Conservation (phyloP, 2,888 invertebrate genomes). For the Tachina fera region DNA sequence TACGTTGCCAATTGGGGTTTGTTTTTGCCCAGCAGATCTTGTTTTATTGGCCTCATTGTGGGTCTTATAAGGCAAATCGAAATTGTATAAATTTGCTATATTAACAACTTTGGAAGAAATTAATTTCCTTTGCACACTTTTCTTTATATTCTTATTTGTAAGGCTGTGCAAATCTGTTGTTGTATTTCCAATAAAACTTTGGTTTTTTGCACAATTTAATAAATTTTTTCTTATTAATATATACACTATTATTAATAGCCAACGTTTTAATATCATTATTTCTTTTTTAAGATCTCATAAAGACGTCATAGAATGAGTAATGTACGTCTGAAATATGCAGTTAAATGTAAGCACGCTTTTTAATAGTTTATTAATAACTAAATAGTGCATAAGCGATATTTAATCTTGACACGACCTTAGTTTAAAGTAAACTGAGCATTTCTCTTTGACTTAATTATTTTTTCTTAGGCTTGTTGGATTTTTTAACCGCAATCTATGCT, state of each 20-base stretch:
- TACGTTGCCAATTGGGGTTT: background rate
- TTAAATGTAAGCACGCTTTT: slow-evolving; percentile 6
- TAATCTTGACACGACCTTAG: background rate
- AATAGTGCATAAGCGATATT: background rate
- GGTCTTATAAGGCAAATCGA: background rate
- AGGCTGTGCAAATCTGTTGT: background rate
- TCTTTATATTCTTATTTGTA: background rate
- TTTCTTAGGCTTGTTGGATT: background rate
- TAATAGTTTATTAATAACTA: no score
- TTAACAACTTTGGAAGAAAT: background rate
- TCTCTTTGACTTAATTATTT: background rate
- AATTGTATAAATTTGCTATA: slow-evolving; percentile 10
- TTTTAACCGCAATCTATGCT: background rate
- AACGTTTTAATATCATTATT: slow-evolving; percentile 16
- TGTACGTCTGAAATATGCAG: background rate
- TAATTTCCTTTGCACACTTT: background rate
- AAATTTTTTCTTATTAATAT: background rate
- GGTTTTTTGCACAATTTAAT: background rate
- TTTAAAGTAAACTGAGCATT: slow-evolving; percentile 7
- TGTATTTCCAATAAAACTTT: background rate
- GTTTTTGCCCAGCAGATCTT: background rate
- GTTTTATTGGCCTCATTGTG: background rate
- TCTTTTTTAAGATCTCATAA: background rate
- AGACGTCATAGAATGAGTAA: slow-evolving; percentile 39
- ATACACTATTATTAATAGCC: background rate